phyloP scores from a whole-genome alignment of 1,140 invertebrate genomes.

The Patella vulgata region DNA sequence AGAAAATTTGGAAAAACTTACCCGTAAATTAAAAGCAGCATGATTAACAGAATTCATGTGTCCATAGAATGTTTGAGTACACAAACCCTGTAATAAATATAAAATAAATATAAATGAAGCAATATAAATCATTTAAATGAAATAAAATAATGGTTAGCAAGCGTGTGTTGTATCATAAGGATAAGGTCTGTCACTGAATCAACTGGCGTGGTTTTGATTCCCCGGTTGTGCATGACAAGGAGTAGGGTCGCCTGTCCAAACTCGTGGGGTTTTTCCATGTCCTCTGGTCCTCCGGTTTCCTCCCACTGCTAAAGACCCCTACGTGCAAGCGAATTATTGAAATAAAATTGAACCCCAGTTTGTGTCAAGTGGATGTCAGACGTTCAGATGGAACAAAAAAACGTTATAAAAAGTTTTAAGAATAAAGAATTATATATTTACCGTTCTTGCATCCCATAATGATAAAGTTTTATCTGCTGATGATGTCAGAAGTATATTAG shows the following conservation, averaged over 20 bases:
- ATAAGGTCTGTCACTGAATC: too few relatives aligned
- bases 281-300: too few relatives aligned
- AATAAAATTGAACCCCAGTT: not conserved
- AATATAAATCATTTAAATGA: too few relatives aligned
- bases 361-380: not conserved
- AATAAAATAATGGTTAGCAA: too few relatives aligned
- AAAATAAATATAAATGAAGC: conserved; percentile 8
- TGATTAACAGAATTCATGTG: conserved; percentile 66
- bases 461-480: conserved; percentile 68
- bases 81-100: conserved; percentile 57
- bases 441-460: conserved; percentile 66
- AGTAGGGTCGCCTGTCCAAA: too few relatives aligned
- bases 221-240: too few relatives aligned
- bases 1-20: too few relatives aligned
- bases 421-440: conserved; percentile 30
- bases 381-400: not conserved
- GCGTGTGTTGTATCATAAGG: too few relatives aligned
- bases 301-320: too few relatives aligned
- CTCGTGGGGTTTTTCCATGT: too few relatives aligned
- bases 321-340: too few relatives aligned
- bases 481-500: conserved; percentile 63
- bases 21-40: conserved; percentile 61
- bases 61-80: conserved; percentile 67
- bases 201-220: too few relatives aligned
- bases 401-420: not conserved